Evolutionary conservation across 2,797 vertebrate species (phyloP), one percentile per base, ranked within the genome.

Genomic region (Sparus aurata): DNA sequence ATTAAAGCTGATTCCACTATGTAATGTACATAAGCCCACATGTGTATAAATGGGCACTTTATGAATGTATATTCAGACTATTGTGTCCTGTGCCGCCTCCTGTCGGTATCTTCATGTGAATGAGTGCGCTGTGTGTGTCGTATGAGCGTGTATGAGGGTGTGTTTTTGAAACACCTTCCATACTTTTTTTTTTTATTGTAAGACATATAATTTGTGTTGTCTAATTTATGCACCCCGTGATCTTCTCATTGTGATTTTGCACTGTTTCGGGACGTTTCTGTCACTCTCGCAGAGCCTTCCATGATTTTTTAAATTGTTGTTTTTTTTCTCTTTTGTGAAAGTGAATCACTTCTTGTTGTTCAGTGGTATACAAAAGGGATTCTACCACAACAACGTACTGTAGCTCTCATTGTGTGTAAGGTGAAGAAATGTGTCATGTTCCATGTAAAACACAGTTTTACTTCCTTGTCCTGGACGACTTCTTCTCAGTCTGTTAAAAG

Each of bases 21-120:
- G 30, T 79, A 43, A 45, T 69, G 62, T 86, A 50, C n/a, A 60
- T 69, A 25, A 68, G 60, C 58, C 68, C 69, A 57, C 54, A 47
- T 77, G 23, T 76, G 30, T 83, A 34, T 63, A 58, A 69, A 82
- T 52, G 80, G 67, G 45, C 71, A 23, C 65, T 67, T 41, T 47
- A 58, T 80, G 90, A 93, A 89, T 92, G 87, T 93, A 82, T 72
- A 65, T 63, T 58, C 38, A 74, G 12, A 80, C 66, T 23, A 63
- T 17, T 75, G 72, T 82, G 72, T 85, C 57, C 49, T 57, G 77
- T 89, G 85, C 85, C 87, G 82, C 83, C 65, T 85, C 60, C n/a
- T 68, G 27, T 66, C 34, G 66, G 18, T 52, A 25, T 75, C 1
- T 62, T 22, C 66, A 15, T 59, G 60, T 69, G 69, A 73, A 50